Base-by-base conservation (phyloP, 2,888 invertebrate genomes). In the Orthosia incerta region DNA sequence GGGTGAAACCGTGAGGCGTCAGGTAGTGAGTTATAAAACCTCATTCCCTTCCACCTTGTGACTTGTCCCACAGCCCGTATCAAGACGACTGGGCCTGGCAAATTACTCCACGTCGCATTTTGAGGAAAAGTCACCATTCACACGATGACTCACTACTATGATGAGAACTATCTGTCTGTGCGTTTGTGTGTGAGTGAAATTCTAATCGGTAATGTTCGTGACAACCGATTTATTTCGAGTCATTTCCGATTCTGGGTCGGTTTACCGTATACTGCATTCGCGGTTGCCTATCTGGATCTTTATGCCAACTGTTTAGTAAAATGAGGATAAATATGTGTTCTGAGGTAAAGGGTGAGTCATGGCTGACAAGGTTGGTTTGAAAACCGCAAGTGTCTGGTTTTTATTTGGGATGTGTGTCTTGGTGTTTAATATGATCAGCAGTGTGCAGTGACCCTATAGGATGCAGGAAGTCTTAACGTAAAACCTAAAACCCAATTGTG, bases 121-220 rank as follows among this genome's bases (percentile, higher is more conserved):
- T 86, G 82, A 90, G 90, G 90, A 91, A 90, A 88, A 92, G 90
- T 88, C 86, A 88, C 87, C 87, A 90, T 93, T 93, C 93, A 89
- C 93, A 93, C 91, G 91, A 79, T 91, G 93, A 92, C 86, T 90
- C 92, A 91, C 60, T 60, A 61, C 68, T 68, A 64, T 65, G 69
- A 80, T 69, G 80, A 62, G 80, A 75, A 81, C 71, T 79, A 71
- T 69, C 61, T 39, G 57, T 50, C 59, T 82, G 79, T 59, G 56
- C 48, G 63, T 80, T 62, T 66, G 76, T 74, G 73, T 86, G 84
- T 86, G 88, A 87, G 82, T 79, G 84, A 79, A 85, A 88, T 89
- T 78, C 80, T 86, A 89, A 89, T 82, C 79, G 80, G 78, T 84
- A 80, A 80, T 79, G 79, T 74, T 76, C 80, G 83, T 86, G 87